Conservation (phyloP, 2,797 vertebrate genomes). For the Scleropages formosus region DNA sequence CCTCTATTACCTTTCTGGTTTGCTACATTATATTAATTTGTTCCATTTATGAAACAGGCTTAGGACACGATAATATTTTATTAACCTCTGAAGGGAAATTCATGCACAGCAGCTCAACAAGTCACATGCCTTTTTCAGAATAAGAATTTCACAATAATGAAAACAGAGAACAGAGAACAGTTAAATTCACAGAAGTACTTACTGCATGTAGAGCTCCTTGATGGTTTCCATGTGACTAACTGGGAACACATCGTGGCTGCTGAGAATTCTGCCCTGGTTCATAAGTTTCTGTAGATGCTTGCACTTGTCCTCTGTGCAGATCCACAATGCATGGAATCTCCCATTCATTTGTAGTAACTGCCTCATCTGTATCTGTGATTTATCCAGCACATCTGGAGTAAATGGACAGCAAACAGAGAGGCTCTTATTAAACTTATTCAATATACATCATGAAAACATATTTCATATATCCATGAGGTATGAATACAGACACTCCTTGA, state of each 20-base stretch:
- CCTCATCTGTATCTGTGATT: not conserved
- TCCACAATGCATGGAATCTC: constrained; percentile 24
- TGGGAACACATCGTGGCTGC: constrained; percentile 4
- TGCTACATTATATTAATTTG: too few species aligned
- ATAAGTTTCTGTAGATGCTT: constrained; percentile 3
- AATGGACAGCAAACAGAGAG: not conserved
- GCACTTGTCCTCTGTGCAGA: constrained; percentile 16
- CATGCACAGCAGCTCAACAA: too few species aligned
- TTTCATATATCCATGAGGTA: not conserved
- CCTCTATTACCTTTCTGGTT: too few species aligned
- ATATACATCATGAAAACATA: not conserved
- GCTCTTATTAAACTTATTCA: not conserved
- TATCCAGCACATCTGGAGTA: constrained; percentile 13
- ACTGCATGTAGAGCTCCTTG: constrained; percentile 16
- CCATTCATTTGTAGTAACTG: constrained; percentile 8
- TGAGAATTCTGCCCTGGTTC: not conserved
- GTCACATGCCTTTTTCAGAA: too few species aligned
- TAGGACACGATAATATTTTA: too few species aligned
- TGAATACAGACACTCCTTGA: too few species aligned
- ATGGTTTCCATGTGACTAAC: not conserved
- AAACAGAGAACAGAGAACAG: not conserved
- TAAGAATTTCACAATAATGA: not conserved
- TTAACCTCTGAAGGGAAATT: too few species aligned
- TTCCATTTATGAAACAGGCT: too few species aligned
- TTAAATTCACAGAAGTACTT: not conserved